A percentile compares a stretch with the other conserved stretches of the same genome.
Conservation (phyloP, 2,113 vertebrate species). For the Ameiurus melas region DNA sequence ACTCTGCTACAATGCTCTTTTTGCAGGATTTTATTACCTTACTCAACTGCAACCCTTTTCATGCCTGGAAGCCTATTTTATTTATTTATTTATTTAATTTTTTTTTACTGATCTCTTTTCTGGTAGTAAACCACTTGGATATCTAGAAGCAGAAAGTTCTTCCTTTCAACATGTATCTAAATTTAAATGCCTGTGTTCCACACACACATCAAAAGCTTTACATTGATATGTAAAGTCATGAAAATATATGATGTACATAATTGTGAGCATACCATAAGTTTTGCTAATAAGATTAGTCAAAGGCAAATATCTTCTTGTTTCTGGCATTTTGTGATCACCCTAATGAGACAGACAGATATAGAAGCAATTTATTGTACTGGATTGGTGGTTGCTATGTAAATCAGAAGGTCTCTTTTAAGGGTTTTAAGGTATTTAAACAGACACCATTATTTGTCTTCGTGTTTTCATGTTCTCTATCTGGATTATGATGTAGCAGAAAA, state of each 20-base stretch:
- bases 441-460: background rate
- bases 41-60: background rate
- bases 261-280: background rate
- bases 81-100: too few species aligned
- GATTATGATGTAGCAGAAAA: background rate
- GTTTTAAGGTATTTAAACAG: background rate
- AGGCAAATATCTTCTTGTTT: background rate
- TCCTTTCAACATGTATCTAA: background rate
- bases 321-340: background rate
- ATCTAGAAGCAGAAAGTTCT: background rate
- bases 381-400: slow-evolving; percentile 7
- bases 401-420: slow-evolving; percentile 13
- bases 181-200: background rate
- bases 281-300: background rate
- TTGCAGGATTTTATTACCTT: slow-evolving; percentile 29
- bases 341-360: background rate
- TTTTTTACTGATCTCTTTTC: background rate
- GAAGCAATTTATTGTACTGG: background rate
- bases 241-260: background rate
- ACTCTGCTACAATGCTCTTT: slow-evolving; percentile 19
- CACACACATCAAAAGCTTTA: background rate
- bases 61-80: slow-evolving; percentile 16
- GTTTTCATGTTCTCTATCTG: slow-evolving; percentile 1
- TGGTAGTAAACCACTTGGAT: background rate
- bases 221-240: background rate